Conservation (phyloP, 2,888 invertebrate genomes). For the Eilema griseolum region DNA sequence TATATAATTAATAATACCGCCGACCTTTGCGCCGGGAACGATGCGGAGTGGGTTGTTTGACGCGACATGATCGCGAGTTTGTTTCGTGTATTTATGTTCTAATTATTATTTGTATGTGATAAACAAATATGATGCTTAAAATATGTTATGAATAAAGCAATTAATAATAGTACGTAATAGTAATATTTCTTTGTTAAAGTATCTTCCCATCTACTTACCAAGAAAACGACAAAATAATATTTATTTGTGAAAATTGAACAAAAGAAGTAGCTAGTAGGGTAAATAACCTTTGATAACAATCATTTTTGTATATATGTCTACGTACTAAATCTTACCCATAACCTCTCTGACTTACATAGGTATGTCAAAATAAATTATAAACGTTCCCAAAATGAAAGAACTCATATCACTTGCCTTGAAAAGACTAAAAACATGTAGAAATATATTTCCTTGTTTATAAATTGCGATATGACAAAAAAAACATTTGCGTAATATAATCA, state of each 20-base stretch:
- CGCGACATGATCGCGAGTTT: too few species aligned
- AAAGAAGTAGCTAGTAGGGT: background rate
- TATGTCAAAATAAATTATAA: background rate
- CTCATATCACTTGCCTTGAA: background rate
- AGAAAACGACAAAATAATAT: background rate
- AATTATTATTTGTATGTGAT: too few species aligned
- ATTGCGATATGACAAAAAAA: background rate
- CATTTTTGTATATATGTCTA: background rate
- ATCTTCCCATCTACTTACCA: background rate
- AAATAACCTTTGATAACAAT: too few species aligned
- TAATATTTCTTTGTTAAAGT: too few species aligned
- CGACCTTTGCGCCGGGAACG: too few species aligned
- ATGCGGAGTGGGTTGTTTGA: too few species aligned
- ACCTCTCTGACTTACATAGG: background rate
- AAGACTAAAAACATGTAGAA: background rate
- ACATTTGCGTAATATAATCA: background rate
- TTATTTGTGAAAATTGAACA: background rate
- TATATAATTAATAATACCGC: too few species aligned
- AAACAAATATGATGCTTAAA: too few species aligned
- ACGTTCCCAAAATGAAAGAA: background rate
- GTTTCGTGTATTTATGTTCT: too few species aligned
- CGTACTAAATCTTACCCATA: background rate
- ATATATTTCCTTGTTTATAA: conserved; percentile 1
- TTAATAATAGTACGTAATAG: too few species aligned
- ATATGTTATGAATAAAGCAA: too few species aligned